These are phyloP conservation scores for Zoanthus solanderi DNA, from an alignment of 92 coral and sea anemone species.

Conservation along the genomic window DNA sequence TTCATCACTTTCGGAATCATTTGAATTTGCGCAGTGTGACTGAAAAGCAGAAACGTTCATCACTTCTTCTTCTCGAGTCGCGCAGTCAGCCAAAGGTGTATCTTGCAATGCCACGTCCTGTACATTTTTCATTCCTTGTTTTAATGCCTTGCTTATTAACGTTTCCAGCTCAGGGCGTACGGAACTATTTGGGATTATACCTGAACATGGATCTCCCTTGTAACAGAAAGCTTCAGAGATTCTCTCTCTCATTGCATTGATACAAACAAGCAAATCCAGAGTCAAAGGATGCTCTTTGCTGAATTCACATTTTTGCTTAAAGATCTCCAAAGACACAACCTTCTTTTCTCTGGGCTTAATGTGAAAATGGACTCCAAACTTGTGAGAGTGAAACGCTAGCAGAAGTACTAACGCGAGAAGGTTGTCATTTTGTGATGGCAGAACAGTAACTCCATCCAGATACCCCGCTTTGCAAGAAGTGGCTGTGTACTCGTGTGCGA, in stretches of 20 bases:
- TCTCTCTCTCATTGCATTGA: slow-evolving; percentile 14
- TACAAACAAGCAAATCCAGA: slow-evolving; percentile 5
- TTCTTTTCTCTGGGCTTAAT: slow-evolving; percentile 10
- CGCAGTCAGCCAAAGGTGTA: background rate
- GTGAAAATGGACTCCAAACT: slow-evolving; percentile 40
- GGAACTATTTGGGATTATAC: slow-evolving; percentile 28
- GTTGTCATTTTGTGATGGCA: slow-evolving; percentile 40
- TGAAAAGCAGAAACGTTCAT: slow-evolving; percentile 23
- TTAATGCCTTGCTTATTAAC: slow-evolving; percentile 6
- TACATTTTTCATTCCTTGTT: background rate
- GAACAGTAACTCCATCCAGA: slow-evolving; percentile 34
- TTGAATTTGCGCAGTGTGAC: too few species aligned
- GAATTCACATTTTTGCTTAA: slow-evolving; percentile 23
- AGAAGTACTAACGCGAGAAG: slow-evolving; percentile 20
- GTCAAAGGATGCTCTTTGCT: slow-evolving; percentile 25
- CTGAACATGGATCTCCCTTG: slow-evolving; percentile 13
- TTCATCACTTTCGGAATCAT: background rate
- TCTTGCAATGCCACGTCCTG: background rate
- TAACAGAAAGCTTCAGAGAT: slow-evolving; percentile 19
- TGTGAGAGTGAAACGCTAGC: slow-evolving; percentile 42
- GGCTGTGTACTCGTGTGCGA: slow-evolving; percentile 6
- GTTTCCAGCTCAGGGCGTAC: slow-evolving; percentile 15
- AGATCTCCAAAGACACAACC: slow-evolving; percentile 21
- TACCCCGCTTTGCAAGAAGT: background rate
- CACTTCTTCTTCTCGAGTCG: background rate